These are phyloP conservation scores for Hystrix cristata DNA, from an alignment of 2,113 vertebrate species.

Conservation along the genomic window DNA sequence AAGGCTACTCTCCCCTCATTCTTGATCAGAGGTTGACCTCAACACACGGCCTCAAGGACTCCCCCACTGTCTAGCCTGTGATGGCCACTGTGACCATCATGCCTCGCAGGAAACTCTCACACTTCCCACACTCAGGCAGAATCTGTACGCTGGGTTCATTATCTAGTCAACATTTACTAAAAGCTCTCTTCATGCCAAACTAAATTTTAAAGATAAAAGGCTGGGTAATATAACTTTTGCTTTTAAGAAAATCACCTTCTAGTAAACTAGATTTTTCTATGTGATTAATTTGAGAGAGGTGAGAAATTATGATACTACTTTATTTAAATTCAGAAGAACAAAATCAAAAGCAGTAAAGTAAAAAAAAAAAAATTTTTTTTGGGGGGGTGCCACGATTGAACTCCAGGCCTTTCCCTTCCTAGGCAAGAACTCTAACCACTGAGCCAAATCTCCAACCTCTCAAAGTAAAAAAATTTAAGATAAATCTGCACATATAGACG, in stretches of 20 bases:
- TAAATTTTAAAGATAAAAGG: background rate
- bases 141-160: background rate
- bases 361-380: too few relatives aligned
- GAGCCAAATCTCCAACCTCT: too few relatives aligned
- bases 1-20: background rate
- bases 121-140: background rate
- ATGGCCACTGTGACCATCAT: background rate
- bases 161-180: background rate
- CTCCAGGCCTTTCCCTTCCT: too few relatives aligned
- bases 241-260: background rate
- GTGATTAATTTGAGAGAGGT: background rate
- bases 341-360: background rate
- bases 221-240: background rate
- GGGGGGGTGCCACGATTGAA: too few relatives aligned
- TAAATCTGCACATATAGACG: background rate
- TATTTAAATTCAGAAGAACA: background rate
- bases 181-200: background rate
- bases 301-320: background rate
- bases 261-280: conserved; percentile 15
- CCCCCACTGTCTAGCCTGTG: fast-evolving
- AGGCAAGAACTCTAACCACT: too few relatives aligned
- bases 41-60: background rate
- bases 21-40: background rate
- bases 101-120: too few relatives aligned
- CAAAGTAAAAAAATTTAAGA: background rate